A percentile compares a stretch with the other conserved stretches of the same genome.
These are phyloP conservation scores for Drosophila auraria DNA, from an alignment of 1,140 invertebrate species.

Conservation along the genomic window DNA sequence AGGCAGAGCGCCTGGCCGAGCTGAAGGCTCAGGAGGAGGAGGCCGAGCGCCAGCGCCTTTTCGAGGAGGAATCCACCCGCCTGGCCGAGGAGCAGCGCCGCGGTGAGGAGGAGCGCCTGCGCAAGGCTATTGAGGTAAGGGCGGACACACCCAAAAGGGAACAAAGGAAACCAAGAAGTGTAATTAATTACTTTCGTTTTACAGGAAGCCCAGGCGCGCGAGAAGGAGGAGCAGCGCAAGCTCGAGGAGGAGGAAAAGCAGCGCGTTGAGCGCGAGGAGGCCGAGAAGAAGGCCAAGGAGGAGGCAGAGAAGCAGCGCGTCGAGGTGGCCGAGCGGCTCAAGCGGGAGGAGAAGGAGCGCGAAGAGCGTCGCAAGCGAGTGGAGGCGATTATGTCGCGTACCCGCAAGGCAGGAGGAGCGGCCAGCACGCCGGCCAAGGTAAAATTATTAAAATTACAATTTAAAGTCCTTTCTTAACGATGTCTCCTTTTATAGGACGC, in stretches of 20 bases:
- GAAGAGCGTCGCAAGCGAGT: slow-evolving; percentile 91
- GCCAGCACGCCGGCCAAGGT: slow-evolving; percentile 85
- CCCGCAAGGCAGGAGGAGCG: slow-evolving; percentile 86
- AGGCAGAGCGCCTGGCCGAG: slow-evolving; percentile 91
- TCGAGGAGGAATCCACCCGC: slow-evolving; percentile 91
- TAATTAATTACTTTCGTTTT: neutral
- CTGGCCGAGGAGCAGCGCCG: slow-evolving; percentile 89
- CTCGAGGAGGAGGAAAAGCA: slow-evolving; percentile 89
- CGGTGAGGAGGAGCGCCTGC: slow-evolving; percentile 91
- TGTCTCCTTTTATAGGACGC: slow-evolving; percentile 56
- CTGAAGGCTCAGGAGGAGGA: slow-evolving; percentile 92
- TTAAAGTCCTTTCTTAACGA: too few species aligned
- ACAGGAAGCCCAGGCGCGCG: slow-evolving; percentile 87
- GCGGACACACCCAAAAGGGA: neutral
- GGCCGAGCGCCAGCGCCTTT: slow-evolving; percentile 91
- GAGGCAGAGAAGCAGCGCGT: slow-evolving; percentile 92
- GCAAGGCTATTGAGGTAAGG: slow-evolving; percentile 89
- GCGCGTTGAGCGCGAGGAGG: slow-evolving; percentile 91
- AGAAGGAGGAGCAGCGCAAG: slow-evolving; percentile 88
- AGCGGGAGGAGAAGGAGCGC: slow-evolving; percentile 92
- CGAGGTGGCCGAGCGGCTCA: slow-evolving; percentile 90
- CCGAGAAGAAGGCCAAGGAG: slow-evolving; percentile 90
- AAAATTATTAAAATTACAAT: neutral
- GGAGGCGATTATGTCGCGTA: slow-evolving; percentile 93
- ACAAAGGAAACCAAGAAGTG: neutral